phyloP scores from a whole-genome alignment of 2,888 invertebrate species.

The Drosophila kokeensis region DNA sequence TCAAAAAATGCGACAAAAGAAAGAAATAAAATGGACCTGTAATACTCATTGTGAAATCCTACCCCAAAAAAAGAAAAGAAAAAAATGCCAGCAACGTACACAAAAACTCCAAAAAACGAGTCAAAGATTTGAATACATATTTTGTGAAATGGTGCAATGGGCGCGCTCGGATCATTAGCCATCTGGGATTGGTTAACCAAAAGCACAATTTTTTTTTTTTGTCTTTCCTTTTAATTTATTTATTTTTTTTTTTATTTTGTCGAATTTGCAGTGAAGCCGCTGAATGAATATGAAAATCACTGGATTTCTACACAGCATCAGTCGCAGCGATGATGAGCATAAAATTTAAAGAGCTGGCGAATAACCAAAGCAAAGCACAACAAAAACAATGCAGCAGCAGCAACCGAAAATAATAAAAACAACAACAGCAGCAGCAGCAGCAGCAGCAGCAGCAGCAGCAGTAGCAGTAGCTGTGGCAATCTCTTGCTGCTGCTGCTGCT shows the following conservation, averaged over 20 bases:
- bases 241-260: slow-evolving; percentile 26
- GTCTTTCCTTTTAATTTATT: slow-evolving; percentile 21
- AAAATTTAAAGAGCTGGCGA: slow-evolving; percentile 30
- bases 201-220: slow-evolving; percentile 42
- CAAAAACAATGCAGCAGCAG: slow-evolving; percentile 42
- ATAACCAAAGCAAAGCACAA: slow-evolving; percentile 33
- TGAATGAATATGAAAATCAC: slow-evolving; percentile 77
- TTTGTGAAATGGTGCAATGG: slow-evolving; percentile 67
- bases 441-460: slow-evolving; percentile 19
- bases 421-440: slow-evolving; percentile 24
- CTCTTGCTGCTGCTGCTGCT: slow-evolving; percentile 33
- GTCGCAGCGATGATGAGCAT: slow-evolving; percentile 56
- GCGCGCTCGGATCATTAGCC: slow-evolving; percentile 65
- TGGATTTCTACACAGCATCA: slow-evolving; percentile 69
- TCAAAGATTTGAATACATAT: slow-evolving; percentile 72
- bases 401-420: slow-evolving; percentile 28
- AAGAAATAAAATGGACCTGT: slow-evolving; percentile 49
- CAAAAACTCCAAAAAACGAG: slow-evolving; percentile 25
- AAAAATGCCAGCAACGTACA: not conserved
- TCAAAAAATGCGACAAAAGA: slow-evolving; percentile 29
- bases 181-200: slow-evolving; percentile 64
- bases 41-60: slow-evolving; percentile 68
- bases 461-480: slow-evolving; percentile 37
- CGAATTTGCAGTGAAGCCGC: slow-evolving; percentile 68
- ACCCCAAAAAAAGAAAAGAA: slow-evolving; percentile 19